Base-by-base conservation (phyloP, 1,140 invertebrate species). In the Drosophila parabipectinata region DNA sequence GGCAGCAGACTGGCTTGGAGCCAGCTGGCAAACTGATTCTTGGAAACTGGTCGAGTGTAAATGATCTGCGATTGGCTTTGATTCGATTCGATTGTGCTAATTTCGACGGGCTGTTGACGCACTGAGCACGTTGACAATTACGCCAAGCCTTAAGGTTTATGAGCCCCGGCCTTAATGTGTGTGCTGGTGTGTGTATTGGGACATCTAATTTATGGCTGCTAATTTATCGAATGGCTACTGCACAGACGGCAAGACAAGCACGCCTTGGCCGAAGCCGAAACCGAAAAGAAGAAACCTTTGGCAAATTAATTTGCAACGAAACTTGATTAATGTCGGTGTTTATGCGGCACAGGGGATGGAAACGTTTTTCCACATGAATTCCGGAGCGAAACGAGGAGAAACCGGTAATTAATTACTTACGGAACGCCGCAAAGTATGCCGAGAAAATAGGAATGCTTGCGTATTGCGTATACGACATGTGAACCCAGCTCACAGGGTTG, bases 221-320 rank as follows among this genome's bases (percentile, higher is more conserved):
- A 75, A 75, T 75, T 75, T 75, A 67, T 75, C 54, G 63, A 41
- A 59, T 9, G 50, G 55, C 64, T 24, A 54, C 48, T 34, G 48
- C 37, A 15, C 41, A 44, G 15, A 12, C 15, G 44, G 44, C 15
- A 14, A 47, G n/a, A 1, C 39, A 44, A 44, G 12, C 44, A 18
- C 15, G 28, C 9, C n/a, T 28, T 32, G 30, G 34, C 6, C 32
- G 1, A 52, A 10, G 26, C 6, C 32, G 14, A 52, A 10, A 50
- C 6, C 32, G 14, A 52, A 10, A 50, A 26, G 67, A 71, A 71
- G 67, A 71, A 71, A 69, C 62, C 72, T 56, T 76, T 76, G 50
- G 72, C 62, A 75, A 76, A 76, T 76, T 76, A 76, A 76, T 76
- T 76, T 76, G 72, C 72, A 76, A 68, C 73, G 55, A 60, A 76